These are phyloP conservation scores for Maniola jurtina DNA, from an alignment of 1,140 invertebrate species.

Conservation along the genomic window DNA sequence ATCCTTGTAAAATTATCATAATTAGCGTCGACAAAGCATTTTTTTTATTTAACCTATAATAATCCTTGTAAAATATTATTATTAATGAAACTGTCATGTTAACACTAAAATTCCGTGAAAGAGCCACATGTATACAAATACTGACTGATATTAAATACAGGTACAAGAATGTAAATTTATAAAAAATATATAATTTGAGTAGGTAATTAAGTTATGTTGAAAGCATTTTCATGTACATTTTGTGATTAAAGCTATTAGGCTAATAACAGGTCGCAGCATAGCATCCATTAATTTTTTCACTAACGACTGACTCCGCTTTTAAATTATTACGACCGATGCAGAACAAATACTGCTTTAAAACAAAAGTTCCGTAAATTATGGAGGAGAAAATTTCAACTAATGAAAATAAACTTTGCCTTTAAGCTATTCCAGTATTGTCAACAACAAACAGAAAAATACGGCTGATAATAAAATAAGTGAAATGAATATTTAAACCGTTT, in stretches of 20 bases:
- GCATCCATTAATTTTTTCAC: slow-evolving; percentile 17
- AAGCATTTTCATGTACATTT: slow-evolving; percentile 37
- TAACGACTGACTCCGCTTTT: slow-evolving; percentile 12
- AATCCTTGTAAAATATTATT: no score
- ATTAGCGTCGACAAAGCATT: no score
- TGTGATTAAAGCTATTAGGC: slow-evolving; percentile 29
- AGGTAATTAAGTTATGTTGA: neutral
- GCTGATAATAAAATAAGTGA: no score
- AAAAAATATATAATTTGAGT: neutral
- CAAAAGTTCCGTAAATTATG: slow-evolving; percentile 11
- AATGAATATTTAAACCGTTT: neutral
- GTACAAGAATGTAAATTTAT: neutral
- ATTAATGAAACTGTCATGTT: neutral
- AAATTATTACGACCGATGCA: slow-evolving; percentile 4
- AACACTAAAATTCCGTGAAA: neutral
- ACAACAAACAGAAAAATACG: neutral
- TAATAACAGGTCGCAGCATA: slow-evolving; percentile 27
- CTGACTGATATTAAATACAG: no score
- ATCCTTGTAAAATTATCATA: no score
- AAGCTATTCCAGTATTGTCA: slow-evolving; percentile 5
- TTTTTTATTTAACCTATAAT: no score
- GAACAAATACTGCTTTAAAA: slow-evolving; percentile 12
- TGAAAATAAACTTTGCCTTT: slow-evolving; percentile 14
- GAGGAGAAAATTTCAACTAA: slow-evolving; percentile 12
- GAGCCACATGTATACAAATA: no score